These are phyloP conservation scores for Venusia cambrica DNA, from an alignment of 2,888 invertebrate species.

Conservation along the genomic window DNA sequence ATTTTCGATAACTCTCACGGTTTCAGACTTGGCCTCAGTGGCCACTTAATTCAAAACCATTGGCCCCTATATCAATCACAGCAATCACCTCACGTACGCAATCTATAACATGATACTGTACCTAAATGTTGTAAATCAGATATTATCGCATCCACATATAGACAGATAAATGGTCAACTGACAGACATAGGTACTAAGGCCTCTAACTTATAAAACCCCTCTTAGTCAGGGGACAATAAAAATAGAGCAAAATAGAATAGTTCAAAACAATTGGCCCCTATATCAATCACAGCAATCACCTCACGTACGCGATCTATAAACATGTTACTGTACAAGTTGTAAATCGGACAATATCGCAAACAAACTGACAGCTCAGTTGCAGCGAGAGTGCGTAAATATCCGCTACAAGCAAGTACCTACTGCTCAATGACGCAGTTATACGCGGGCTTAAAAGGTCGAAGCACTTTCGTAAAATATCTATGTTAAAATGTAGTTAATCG, in stretches of 20 bases:
- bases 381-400: constrained; percentile 27
- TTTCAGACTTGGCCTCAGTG: too few relatives aligned
- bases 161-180: too few relatives aligned
- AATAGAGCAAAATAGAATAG: constrained; percentile 1
- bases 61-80: constrained; percentile 26
- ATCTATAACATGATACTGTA: constrained; percentile 37
- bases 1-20: too few relatives aligned
- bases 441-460: too few relatives aligned
- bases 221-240: not conserved
- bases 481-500: too few relatives aligned
- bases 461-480: too few relatives aligned
- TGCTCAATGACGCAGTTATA: constrained; percentile 12
- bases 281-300: constrained; percentile 30
- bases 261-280: constrained; percentile 15
- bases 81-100: constrained; percentile 30
- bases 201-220: too few relatives aligned
- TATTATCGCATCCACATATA: too few relatives aligned
- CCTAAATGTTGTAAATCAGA: too few relatives aligned
- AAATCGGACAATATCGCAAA: constrained; percentile 47
- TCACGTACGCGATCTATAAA: constrained; percentile 36
- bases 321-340: constrained; percentile 33
- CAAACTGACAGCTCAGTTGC: constrained; percentile 37
- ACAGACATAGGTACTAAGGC: too few relatives aligned
- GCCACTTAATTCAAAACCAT: constrained; percentile 4
- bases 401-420: constrained; percentile 22